Evolutionary conservation across 37 sponge, comb jelly and placozoan species (phyloP).

Genomic region (Spongilla lacustris): DNA sequence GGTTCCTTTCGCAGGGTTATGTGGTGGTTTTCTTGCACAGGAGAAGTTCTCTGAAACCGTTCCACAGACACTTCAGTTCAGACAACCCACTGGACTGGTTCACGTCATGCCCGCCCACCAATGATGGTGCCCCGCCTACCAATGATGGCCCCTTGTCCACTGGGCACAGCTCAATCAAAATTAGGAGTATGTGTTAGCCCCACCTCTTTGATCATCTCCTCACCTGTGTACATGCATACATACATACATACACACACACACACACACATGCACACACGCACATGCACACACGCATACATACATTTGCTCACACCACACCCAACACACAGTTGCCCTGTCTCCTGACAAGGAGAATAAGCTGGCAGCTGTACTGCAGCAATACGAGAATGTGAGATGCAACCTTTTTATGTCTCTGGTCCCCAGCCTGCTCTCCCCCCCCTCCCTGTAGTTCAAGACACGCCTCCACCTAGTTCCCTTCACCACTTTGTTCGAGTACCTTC

Average conservation of each 20-base stretch:
- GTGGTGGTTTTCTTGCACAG: conserved; percentile 88
- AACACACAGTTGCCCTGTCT: neutral
- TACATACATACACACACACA: no score
- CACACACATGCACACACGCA: no score
- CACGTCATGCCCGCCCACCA: neutral
- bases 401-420: no score
- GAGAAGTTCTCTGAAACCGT: conserved; percentile 73
- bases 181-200: no score
- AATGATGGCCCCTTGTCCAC: no score
- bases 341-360: neutral
- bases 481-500: conserved; percentile 84
- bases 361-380: neutral
- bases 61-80: conserved; percentile 66
- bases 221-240: no score
- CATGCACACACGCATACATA: neutral
- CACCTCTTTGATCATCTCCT: no score
- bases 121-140: no score
- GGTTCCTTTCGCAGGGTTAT: conserved; percentile 78
- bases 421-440: no score
- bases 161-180: no score
- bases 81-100: conserved; percentile 66
- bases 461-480: conserved; percentile 64
- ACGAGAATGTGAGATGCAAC: conserved; percentile 18
- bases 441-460: neutral
- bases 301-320: neutral